Evolutionary conservation across 2,797 vertebrate genomes (phyloP).

Genomic region (Babyrousa celebensis): DNA sequence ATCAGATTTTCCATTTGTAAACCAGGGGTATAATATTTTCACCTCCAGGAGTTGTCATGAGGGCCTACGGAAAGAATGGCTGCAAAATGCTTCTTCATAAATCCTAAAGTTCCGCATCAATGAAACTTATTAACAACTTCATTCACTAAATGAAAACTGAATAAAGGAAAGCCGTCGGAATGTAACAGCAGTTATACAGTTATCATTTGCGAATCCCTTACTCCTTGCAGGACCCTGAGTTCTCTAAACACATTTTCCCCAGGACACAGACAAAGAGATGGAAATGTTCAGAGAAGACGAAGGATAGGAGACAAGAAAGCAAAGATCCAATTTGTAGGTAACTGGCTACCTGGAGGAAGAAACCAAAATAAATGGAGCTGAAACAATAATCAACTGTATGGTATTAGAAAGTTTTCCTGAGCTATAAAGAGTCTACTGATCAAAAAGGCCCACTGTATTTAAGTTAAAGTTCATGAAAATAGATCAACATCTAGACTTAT

Average conservation of each 20-base stretch:
- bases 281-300: constrained; percentile 43
- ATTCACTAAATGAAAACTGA: neutral
- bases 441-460: constrained; percentile 8
- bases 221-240: constrained; percentile 21
- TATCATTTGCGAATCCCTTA: neutral
- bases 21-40: neutral
- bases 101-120: neutral
- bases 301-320: neutral
- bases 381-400: constrained; percentile 34
- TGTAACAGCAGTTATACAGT: neutral
- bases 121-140: neutral
- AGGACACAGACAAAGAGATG: constrained; percentile 3
- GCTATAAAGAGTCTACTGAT: neutral
- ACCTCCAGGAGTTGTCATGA: neutral
- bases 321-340: neutral
- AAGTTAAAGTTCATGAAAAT: constrained; percentile 54
- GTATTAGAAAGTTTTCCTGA: constrained; percentile 50
- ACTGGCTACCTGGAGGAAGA: constrained; percentile 48
- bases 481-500: constrained; percentile 1
- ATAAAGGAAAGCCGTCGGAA: neutral
- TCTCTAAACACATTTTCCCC: neutral
- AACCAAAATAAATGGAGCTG: constrained; percentile 50
- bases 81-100: constrained; percentile 27
- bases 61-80: neutral
- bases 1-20: constrained; percentile 39